phyloP scores from a whole-genome alignment of 2,888 invertebrate genomes.

The Metacarcinus magister region DNA sequence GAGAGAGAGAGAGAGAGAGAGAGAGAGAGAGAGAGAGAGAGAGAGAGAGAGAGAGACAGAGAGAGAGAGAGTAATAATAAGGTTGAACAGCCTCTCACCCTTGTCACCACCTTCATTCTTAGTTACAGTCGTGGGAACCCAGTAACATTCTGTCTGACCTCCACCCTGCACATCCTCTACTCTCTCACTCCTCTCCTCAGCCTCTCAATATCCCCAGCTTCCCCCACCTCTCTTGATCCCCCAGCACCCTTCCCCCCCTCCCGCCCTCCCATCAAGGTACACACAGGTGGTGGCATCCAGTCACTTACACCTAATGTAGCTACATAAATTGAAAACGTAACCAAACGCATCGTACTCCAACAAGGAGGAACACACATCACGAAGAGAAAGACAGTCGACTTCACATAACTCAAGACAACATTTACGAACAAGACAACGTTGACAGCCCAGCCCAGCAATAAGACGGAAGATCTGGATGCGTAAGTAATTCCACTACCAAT shows the following conservation, averaged over 20 bases:
- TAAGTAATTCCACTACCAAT: no score
- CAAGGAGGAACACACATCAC: neutral
- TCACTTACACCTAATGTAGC: neutral
- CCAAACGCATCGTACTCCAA: neutral
- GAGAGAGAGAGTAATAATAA: neutral
- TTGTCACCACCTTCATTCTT: neutral
- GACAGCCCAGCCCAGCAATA: no score
- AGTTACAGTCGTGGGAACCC: neutral
- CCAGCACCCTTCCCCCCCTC: neutral
- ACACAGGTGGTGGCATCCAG: neutral
- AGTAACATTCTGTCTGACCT: neutral
- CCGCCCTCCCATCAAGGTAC: neutral
- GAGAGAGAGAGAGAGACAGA: constrained; percentile 54
- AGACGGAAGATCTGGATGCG: no score
- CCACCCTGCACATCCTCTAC: neutral
- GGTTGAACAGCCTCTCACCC: neutral
- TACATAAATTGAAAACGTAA: neutral
- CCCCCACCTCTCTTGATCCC: neutral
- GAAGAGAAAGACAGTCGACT: neutral
- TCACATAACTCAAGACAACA: neutral
- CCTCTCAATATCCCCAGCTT: neutral
- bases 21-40: constrained; percentile 39
- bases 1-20: neutral
- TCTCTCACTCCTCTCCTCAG: neutral
- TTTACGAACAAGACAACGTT: no score